phyloP scores from a whole-genome alignment of 2,888 invertebrate species.

The Athetis lepigone region DNA sequence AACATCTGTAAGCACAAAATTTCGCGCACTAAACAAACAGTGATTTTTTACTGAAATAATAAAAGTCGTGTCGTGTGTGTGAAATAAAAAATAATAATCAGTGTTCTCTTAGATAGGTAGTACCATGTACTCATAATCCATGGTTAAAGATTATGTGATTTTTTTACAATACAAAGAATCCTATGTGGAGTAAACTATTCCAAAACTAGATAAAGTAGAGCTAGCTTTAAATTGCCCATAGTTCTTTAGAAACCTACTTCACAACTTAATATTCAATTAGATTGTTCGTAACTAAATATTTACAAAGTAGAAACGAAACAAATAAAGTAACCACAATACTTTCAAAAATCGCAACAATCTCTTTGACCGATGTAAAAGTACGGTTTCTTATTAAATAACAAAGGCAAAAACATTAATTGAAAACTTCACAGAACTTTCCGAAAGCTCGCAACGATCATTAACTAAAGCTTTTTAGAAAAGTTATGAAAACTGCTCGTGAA shows the following conservation, averaged over 20 bases:
- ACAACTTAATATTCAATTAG: not conserved
- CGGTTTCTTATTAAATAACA: constrained; percentile 9
- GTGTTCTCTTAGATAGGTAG: too few species aligned
- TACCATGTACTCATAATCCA: too few species aligned
- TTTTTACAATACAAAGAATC: too few species aligned
- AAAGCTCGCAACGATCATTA: constrained; percentile 7
- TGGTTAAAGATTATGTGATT: too few species aligned
- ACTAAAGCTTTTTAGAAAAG: constrained; percentile 18
- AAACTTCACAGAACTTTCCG: constrained; percentile 16
- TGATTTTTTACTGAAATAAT: too few species aligned
- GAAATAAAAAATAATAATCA: too few species aligned
- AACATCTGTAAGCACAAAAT: too few species aligned
- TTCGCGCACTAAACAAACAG: too few species aligned
- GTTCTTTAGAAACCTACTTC: not conserved
- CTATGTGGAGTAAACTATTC: too few species aligned
- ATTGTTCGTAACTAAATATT: constrained; percentile 1
- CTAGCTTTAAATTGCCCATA: not conserved
- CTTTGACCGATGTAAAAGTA: constrained; percentile 10
- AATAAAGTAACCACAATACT: not conserved
- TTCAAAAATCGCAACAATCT: not conserved
- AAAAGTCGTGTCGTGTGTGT: too few species aligned
- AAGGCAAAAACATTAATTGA: not conserved
- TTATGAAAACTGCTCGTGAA: constrained; percentile 4
- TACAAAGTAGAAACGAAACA: constrained; percentile 7
- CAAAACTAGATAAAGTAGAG: not conserved